Conservation (phyloP, 1,140 invertebrate species). For the Probaryconus sp. region DNA sequence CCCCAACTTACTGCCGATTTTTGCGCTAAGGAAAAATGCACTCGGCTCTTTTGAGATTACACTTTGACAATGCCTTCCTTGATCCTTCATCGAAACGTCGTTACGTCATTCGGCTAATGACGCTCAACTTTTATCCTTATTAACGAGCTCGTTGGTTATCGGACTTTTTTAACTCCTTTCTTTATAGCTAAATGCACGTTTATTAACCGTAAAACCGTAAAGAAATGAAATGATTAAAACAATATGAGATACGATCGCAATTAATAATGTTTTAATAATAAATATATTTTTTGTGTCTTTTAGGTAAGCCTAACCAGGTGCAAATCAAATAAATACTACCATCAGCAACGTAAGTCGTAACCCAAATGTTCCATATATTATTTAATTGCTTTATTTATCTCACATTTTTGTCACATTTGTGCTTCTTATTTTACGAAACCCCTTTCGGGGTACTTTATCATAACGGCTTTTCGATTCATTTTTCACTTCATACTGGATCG, state of each 20-base stretch:
- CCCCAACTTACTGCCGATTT: constrained; percentile 23
- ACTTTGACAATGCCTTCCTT: too few relatives aligned
- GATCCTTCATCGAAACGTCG: too few relatives aligned
- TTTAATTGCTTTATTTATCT: constrained; percentile 20
- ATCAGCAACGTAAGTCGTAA: constrained; percentile 9
- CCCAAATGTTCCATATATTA: constrained; percentile 6
- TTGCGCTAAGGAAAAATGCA: background rate
- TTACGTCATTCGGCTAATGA: too few relatives aligned
- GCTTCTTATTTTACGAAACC: constrained; percentile 12
- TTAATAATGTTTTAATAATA: too few relatives aligned
- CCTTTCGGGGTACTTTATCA: constrained; percentile 33
- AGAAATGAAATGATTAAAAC: too few relatives aligned
- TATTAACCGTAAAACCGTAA: too few relatives aligned
- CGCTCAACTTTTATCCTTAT: too few relatives aligned
- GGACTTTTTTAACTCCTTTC: too few relatives aligned
- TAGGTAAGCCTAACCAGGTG: constrained; percentile 12
- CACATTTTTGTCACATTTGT: constrained; percentile 6
- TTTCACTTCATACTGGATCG: constrained; percentile 27
- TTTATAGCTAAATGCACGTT: too few relatives aligned
- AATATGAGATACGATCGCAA: too few relatives aligned
- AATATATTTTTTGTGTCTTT: constrained; percentile 7
- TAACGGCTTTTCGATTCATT: constrained; percentile 18
- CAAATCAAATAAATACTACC: constrained; percentile 3
- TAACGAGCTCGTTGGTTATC: too few relatives aligned
- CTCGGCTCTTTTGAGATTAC: background rate